Conservation (phyloP, 2,797 vertebrate genomes). For the Podarcis lilfordi region DNA sequence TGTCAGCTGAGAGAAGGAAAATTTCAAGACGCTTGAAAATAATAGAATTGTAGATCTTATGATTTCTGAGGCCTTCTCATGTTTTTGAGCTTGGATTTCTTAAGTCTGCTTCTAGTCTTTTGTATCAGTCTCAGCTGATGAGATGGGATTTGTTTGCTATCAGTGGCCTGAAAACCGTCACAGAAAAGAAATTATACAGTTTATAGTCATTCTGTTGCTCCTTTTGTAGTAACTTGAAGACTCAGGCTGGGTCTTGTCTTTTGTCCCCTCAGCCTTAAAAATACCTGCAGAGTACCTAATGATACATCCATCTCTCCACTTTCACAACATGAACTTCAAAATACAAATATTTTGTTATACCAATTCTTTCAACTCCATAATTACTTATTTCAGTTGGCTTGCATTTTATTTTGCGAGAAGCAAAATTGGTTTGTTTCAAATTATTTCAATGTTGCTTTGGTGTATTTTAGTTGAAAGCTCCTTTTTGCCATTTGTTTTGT, state of each 20-base stretch:
- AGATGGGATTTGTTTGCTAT: neutral
- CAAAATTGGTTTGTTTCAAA: conserved; percentile 57
- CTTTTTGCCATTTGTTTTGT: conserved; percentile 63
- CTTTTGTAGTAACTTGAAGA: neutral
- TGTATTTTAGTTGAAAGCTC: conserved; percentile 67
- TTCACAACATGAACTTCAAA: conserved; percentile 1
- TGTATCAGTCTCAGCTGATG: neutral
- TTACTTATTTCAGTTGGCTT: conserved; percentile 42
- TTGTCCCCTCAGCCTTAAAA: neutral
- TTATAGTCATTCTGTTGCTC: neutral
- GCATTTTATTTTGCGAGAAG: conserved; percentile 64
- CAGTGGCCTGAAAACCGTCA: neutral
- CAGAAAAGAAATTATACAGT: neutral
- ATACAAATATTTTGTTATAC: conserved; percentile 17
- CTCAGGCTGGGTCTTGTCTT: neutral
- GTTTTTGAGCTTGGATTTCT: conserved; percentile 13
- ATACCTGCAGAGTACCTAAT: conserved; percentile 6
- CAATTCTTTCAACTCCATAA: conserved; percentile 53
- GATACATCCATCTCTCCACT: conserved; percentile 31
- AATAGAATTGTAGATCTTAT: neutral
- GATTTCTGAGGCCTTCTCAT: neutral
- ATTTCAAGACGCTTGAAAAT: neutral
- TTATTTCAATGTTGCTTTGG: conserved; percentile 64
- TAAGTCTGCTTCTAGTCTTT: neutral
- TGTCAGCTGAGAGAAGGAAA: neutral